phyloP scores from a whole-genome alignment of 2,797 vertebrate species.

The Crocodylus rhombifer region DNA sequence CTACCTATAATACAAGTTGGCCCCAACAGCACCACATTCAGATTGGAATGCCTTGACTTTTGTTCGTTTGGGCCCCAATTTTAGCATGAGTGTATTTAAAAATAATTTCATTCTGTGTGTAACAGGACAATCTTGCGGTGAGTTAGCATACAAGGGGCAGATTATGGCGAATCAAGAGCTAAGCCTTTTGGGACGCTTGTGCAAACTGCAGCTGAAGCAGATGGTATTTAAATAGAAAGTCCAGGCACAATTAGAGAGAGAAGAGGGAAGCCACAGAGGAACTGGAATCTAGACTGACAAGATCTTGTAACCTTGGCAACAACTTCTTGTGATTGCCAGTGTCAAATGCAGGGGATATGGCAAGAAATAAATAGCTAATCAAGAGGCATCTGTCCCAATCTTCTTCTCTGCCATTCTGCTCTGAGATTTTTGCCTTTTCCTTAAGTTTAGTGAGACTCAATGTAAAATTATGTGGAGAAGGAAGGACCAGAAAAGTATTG shows the following conservation, averaged over 20 bases:
- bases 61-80: slow-evolving; percentile 12
- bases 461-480: background rate
- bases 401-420: slow-evolving; percentile 14
- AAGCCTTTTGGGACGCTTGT: slow-evolving; percentile 53
- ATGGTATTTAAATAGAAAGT: slow-evolving; percentile 69
- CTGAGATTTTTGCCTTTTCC: slow-evolving; percentile 4
- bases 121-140: slow-evolving; percentile 22
- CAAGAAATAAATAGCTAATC: background rate
- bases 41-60: slow-evolving; percentile 17
- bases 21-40: background rate
- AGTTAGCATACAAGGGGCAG: slow-evolving; percentile 47
- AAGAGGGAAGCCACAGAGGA: slow-evolving; percentile 58
- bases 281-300: slow-evolving; percentile 36
- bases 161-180: slow-evolving; percentile 39
- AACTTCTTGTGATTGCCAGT: slow-evolving; percentile 39
- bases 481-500: background rate
- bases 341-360: slow-evolving; percentile 6
- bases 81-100: slow-evolving; percentile 5
- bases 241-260: slow-evolving; percentile 11
- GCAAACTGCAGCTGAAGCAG: slow-evolving; percentile 66
- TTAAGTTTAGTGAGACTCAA: background rate
- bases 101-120: slow-evolving; percentile 49
- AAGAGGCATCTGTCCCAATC: background rate
- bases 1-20: background rate
- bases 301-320: slow-evolving; percentile 54